Base-by-base conservation (phyloP, 2,113 vertebrate genomes). In the Plecturocebus donacophilus region DNA sequence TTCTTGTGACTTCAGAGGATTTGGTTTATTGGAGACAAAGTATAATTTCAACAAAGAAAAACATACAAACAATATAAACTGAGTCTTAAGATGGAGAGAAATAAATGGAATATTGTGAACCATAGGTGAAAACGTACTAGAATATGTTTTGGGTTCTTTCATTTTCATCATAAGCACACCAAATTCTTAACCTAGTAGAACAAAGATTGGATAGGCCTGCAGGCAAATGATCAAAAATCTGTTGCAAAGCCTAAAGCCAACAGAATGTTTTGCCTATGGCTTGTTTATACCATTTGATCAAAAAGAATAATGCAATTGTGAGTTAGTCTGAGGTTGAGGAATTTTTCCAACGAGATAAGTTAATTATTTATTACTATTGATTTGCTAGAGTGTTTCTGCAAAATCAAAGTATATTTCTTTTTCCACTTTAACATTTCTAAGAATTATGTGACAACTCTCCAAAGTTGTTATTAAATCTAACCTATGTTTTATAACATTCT, bases 341-440 rank as follows among this genome's bases (percentile, higher is more conserved):
- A 66, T 91, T 84, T 96, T 97, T 81, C 75, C 96, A 86, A 54
- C 56, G 93, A 91, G n/a, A 64, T 92, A 97, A 95, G 21, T 97
- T 96, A 95, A 93, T 95, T 96, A 96, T 84, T 98, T 95, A 75
- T 89, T 92, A 58, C 13, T 94, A 88, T 82, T 40, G 71, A 93
- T 87, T 95, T 70, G n/a, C n/a, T 94, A 97, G 93, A 96, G 49
- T 83, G 96, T 96, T 77, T 52, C 84, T 87, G 38, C 32, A 94
- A 70, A 97, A 96, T 86, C 96, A 85, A 96, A 58, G 52, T 52
- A 40, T 38, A 70, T 54, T 93, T 73, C 42, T 96, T 92, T 96
- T 91, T 81, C 11, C 19, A 83, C 30, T 92, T 35, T 64, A 95
- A 93, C 58, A 97, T 84, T 54, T 92, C 66, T 97, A 94, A 96